These are phyloP conservation scores for Mastacembelus armatus DNA, from an alignment of 2,797 vertebrate species.

Conservation along the genomic window DNA sequence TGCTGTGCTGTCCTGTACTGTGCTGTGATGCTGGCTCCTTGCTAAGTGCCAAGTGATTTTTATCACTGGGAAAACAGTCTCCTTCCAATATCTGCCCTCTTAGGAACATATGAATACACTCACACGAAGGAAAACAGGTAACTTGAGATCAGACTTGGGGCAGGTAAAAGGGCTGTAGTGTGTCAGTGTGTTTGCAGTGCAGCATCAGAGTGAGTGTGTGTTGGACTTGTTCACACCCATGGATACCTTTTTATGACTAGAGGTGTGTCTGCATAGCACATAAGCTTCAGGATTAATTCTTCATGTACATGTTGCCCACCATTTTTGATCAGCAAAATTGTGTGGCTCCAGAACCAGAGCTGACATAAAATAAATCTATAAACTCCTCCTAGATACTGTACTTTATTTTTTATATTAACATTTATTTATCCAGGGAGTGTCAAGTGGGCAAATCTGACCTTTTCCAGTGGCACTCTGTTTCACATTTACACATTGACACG, in stretches of 20 bases:
- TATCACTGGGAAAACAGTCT: constrained; percentile 86
- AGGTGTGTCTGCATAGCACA: constrained; percentile 49
- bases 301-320: constrained; percentile 6
- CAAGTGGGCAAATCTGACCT: constrained; percentile 20
- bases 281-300: constrained; percentile 35
- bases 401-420: constrained; percentile 24
- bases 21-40: constrained; percentile 81
- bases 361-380: background rate
- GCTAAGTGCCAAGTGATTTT: constrained; percentile 90
- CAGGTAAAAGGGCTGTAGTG: constrained; percentile 76
- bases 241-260: constrained; percentile 42
- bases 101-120: constrained; percentile 82
- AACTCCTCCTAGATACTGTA: background rate
- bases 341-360: constrained; percentile 2
- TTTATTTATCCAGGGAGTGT: constrained; percentile 28
- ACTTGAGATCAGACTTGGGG: constrained; percentile 63
- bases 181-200: constrained; percentile 63
- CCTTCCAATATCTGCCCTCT: constrained; percentile 88
- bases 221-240: constrained; percentile 61
- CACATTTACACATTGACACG: constrained; percentile 34
- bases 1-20: constrained; percentile 66
- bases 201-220: constrained; percentile 58
- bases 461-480: constrained; percentile 27
- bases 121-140: constrained; percentile 83
- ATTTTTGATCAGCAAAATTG: constrained; percentile 27